Evolutionary conservation across 2,888 invertebrate genomes (phyloP).

Genomic region (Marronus borbonicus): DNA sequence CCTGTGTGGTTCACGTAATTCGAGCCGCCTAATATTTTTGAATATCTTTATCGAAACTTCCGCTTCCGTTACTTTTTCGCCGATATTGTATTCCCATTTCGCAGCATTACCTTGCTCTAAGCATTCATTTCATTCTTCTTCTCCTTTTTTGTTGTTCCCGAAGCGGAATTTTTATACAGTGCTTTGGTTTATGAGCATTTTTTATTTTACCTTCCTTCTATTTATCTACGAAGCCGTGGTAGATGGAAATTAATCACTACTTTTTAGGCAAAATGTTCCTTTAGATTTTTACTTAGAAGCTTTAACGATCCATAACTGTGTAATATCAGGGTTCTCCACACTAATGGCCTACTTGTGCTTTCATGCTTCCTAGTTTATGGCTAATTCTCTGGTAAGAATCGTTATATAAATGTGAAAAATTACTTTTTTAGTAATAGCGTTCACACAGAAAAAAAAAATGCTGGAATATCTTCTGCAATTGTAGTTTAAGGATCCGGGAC

Average conservation of each 20-base stretch:
- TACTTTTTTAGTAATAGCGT: too few species aligned
- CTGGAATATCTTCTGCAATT: too few species aligned
- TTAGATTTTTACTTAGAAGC: constrained; percentile 2
- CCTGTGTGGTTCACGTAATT: constrained; percentile 15
- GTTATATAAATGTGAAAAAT: too few species aligned
- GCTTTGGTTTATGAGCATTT: constrained; percentile 3
- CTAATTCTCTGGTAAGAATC: too few species aligned
- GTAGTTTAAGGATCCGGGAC: too few species aligned
- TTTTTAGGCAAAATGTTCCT: constrained; percentile 11
- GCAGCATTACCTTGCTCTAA: constrained; percentile 14
- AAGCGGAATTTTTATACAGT: constrained; percentile 2
- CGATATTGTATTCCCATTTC: constrained; percentile 27
- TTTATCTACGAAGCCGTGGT: not conserved
- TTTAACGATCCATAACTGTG: too few species aligned
- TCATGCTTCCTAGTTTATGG: too few species aligned
- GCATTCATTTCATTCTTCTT: not conserved
- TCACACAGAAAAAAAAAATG: too few species aligned
- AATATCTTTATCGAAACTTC: constrained; percentile 43
- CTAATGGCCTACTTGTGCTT: too few species aligned
- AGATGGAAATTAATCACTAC: constrained; percentile 22
- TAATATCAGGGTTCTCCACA: too few species aligned
- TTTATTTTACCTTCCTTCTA: not conserved
- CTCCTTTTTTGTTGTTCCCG: constrained; percentile 11
- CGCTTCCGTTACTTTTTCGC: constrained; percentile 26
- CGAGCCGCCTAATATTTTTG: constrained; percentile 31